Evolutionary conservation across 1,140 invertebrate genomes (phyloP), one percentile per base, ranked within the genome.

Genomic region (Ceratosolen fusciceps): DNA sequence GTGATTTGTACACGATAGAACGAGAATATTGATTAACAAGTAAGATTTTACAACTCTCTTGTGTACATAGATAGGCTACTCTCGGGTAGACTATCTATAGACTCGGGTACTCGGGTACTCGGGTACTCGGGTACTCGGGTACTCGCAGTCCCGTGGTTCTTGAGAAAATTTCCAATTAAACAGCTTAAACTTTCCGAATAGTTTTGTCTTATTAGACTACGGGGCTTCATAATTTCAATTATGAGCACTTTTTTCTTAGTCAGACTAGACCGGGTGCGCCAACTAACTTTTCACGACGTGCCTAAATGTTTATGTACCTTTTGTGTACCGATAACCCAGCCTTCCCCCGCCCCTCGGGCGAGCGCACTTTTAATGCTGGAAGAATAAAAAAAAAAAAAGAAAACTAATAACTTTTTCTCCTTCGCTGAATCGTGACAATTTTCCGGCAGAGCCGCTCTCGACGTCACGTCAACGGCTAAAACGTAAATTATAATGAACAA

Each of bases 1-100:
- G 78, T 80, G 78, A 80, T 80, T 80, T 80, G 73, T 60, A 58
- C 62, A 65, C 78, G 78, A 80, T 80, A 74, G 73, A 56, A 52
- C 78, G n/a, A 58, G 78, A 80, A 80, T 80, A 80, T 75, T 80
- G 78, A 80, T 80, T 49, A 67, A 60, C 72, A 67, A 65, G 62
- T 56, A 79, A 43, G 72, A 78, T 79, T 81, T 79, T 75, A 75
- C 77, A 68, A 81, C 73, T 77, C 67, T 58, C 26, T 71, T 34
- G 31, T 70, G 49, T 39, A 70, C 56, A 47, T 58, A 67, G 8
- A 29, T n/a, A n/a, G n/a, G n/a, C n/a, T n/a, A n/a, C n/a, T n/a
- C n/a, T n/a, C n/a, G n/a, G n/a, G n/a, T n/a, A n/a, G n/a, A n/a
- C n/a, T n/a, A n/a, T n/a, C n/a, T n/a, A n/a, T n/a, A 7, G 58